A percentile compares a stretch with the other conserved stretches of the same genome.
Conservation (phyloP, 1,140 invertebrate species). For the Neodiprion lecontei region DNA sequence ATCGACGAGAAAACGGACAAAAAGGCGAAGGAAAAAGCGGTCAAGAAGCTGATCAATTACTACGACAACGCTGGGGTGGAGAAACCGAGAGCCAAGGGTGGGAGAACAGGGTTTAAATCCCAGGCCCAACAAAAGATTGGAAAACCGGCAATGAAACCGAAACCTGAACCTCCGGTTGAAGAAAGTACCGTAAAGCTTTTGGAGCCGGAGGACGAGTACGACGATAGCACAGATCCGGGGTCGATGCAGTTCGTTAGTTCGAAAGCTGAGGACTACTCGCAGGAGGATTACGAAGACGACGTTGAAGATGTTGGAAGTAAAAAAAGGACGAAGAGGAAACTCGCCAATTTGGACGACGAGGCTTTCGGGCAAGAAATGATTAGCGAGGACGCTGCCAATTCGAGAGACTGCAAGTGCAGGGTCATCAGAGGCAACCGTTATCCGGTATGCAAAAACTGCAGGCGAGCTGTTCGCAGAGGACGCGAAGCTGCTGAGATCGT, state of each 20-base stretch:
- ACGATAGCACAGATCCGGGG: background rate
- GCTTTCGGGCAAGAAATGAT: conserved; percentile 46
- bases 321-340: conserved; percentile 25
- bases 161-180: background rate
- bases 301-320: background rate
- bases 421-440: conserved; percentile 25
- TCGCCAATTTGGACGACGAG: conserved; percentile 25
- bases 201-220: background rate
- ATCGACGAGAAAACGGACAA: conserved; percentile 15
- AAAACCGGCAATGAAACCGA: background rate
- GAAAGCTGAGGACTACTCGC: background rate
- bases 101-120: background rate
- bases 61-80: conserved; percentile 17
- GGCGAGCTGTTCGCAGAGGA: background rate
- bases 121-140: background rate
- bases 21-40: conserved; percentile 24
- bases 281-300: background rate
- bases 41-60: conserved; percentile 26
- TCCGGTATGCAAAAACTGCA: background rate
- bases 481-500: background rate
- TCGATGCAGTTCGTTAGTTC: conserved; percentile 18
- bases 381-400: conserved; percentile 41
- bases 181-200: background rate
- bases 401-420: conserved; percentile 44
- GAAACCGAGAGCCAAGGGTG: background rate